Base-by-base conservation (phyloP, 2,888 invertebrate species). In the Yponomeuta sedellus region DNA sequence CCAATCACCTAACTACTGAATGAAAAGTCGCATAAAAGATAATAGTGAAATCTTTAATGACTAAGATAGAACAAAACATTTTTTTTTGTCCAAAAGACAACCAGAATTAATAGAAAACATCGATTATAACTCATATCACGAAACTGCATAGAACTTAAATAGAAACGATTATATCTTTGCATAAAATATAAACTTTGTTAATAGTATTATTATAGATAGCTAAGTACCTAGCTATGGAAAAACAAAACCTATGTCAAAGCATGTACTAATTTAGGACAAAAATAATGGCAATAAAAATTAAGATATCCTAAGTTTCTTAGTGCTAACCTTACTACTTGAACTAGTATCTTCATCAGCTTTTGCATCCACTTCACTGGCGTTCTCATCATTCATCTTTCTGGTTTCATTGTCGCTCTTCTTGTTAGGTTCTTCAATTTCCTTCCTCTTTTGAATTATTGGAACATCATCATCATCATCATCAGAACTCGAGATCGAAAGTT, bases 261-360 rank as follows among this genome's bases (percentile, higher is more conserved):
- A 52, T 52, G 44, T 52, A 52, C 44, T 52, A 16, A 52, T 52
- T 52, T 16, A 52, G 44, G 44, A 16, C 44, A 12, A 12, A 16
- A 52, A 52, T 16, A 52, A 52, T 52, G 16, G 12, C 19, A 22
- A 20, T 20, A 20, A 59, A 20, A 59, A 25, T 59, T 61, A 67
- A 34, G 68, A 25, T 61, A 71, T 67, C 59, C 67, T 52, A 28
- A 68, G 64, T 66, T 68, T 64, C 22, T 66, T 67, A 65, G 69
- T 74, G 83, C 88, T 83, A 87, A 89, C 89, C 89, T 89, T 86
- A 71, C 74, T 76, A 79, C 77, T 79, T 75, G 81, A 77, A 73
- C 77, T 78, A 67, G 82, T 81, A 52, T 75, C 71, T 68, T 77
- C 76, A 68, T 74, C 73, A 22, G 68, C 67, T 67, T 73, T 74